Percentiles rank a stretch among this genome's conserved stretches.
These are phyloP conservation scores for Chloropsis cyanopogon DNA, from an alignment of 2,113 vertebrate genomes.

Conservation along the genomic window DNA sequence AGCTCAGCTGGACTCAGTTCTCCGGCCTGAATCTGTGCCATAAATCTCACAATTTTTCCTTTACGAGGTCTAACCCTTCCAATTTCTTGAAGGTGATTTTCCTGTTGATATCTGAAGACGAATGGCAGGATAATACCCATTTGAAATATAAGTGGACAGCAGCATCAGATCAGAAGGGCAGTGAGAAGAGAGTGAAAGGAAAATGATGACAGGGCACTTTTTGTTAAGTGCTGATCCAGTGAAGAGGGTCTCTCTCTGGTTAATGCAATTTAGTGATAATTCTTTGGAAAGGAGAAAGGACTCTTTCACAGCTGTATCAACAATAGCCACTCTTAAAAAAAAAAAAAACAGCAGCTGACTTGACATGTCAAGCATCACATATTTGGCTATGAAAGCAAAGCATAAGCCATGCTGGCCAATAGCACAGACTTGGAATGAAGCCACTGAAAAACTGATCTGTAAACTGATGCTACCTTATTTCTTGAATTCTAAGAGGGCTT, in stretches of 20 bases:
- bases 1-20: neutral
- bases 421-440: slow-evolving; percentile 37
- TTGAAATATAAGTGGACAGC: neutral
- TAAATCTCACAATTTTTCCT: neutral
- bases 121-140: neutral
- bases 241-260: slow-evolving; percentile 7
- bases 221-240: neutral
- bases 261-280: slow-evolving; percentile 52
- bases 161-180: neutral
- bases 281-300: slow-evolving; percentile 36
- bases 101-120: neutral
- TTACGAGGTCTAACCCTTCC: neutral
- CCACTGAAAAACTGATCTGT: slow-evolving; percentile 33
- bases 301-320: slow-evolving; percentile 74
- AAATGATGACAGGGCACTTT: neutral
- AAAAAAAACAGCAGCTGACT: slow-evolving; percentile 67
- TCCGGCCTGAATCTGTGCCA: neutral
- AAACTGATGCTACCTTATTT: slow-evolving; percentile 57
- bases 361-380: slow-evolving; percentile 69
- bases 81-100: neutral
- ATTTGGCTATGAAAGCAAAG: slow-evolving; percentile 59
- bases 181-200: neutral
- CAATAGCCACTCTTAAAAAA: slow-evolving; percentile 29
- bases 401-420: slow-evolving; percentile 33
- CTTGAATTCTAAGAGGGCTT: slow-evolving; percentile 36